Evolutionary conservation across 2,113 vertebrate species (phyloP).

Genomic region (Oreocharis arfaki): DNA sequence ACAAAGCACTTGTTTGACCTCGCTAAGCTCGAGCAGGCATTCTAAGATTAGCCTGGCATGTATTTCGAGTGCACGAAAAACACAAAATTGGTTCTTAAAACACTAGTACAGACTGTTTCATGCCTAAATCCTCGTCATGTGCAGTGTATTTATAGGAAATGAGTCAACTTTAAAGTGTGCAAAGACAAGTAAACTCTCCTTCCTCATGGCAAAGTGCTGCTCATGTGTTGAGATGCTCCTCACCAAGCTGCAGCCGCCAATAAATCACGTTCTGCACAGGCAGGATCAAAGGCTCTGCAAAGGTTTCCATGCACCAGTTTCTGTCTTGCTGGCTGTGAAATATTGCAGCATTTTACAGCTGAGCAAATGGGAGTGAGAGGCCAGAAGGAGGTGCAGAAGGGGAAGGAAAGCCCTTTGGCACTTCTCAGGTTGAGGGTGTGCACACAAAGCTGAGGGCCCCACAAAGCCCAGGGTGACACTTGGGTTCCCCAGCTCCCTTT

Average conservation of each 20-base stretch:
- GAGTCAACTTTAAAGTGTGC: slow-evolving; percentile 12
- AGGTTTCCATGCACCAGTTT: background rate
- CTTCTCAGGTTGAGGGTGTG: background rate
- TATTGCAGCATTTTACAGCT: background rate
- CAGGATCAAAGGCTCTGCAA: background rate
- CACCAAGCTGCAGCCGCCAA: background rate
- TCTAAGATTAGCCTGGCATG: slow-evolving; percentile 39
- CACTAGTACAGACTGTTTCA: slow-evolving; percentile 2
- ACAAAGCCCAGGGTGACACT: background rate
- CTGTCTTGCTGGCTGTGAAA: background rate
- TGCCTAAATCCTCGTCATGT: slow-evolving; percentile 31
- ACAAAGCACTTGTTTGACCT: slow-evolving; percentile 41
- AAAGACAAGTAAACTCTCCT: background rate
- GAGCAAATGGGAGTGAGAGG: background rate
- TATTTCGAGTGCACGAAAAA: slow-evolving; percentile 27
- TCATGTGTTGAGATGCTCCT: background rate
- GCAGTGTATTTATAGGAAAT: slow-evolving; percentile 31
- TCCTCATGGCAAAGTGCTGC: background rate
- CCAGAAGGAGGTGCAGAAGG: background rate
- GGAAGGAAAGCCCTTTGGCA: background rate
- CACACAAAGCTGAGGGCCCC: too few species aligned
- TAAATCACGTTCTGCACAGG: background rate
- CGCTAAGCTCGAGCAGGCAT: slow-evolving; percentile 31
- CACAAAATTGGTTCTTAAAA: background rate
- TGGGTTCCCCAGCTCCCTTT: background rate